These are phyloP conservation scores for Trichogramma evanescens DNA, from an alignment of 2,888 invertebrate species.

Conservation along the genomic window DNA sequence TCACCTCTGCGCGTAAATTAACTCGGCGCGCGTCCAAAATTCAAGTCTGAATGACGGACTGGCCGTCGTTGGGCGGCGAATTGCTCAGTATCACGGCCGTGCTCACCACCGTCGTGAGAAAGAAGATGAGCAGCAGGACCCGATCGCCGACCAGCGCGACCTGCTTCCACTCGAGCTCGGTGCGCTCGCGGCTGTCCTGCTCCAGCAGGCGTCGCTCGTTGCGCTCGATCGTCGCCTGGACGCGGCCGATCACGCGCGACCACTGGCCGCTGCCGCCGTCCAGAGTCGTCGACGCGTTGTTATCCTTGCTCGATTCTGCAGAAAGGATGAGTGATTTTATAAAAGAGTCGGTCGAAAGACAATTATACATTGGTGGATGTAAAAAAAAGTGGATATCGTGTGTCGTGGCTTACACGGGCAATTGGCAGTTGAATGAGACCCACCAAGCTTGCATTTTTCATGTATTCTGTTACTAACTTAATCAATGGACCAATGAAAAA, in stretches of 20 bases:
- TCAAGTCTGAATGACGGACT: background rate
- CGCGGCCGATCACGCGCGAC: constrained; percentile 60
- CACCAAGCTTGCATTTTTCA: no score
- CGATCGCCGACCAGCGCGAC: constrained; percentile 75
- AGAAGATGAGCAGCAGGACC: constrained; percentile 68
- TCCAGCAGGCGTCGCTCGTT: constrained; percentile 74
- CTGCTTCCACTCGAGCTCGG: constrained; percentile 79
- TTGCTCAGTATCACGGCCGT: constrained; percentile 70
- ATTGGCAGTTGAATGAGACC: no score
- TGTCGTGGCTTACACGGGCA: no score
- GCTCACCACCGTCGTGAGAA: constrained; percentile 69
- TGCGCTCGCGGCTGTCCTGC: constrained; percentile 70
- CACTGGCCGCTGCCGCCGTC: constrained; percentile 47
- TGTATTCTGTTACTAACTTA: no score
- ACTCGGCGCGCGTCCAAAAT: no score
- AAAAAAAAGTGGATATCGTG: background rate
- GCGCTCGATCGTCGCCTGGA: constrained; percentile 69
- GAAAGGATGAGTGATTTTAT: background rate
- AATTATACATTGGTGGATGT: background rate
- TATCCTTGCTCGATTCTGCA: constrained; percentile 30
- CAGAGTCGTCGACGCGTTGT: constrained; percentile 48
- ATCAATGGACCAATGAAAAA: no score
- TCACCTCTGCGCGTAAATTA: no score
- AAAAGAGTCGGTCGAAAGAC: background rate
- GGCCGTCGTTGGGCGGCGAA: constrained; percentile 50